phyloP scores from a whole-genome alignment of 2,888 invertebrate genomes.

The Mylabris sibirica region DNA sequence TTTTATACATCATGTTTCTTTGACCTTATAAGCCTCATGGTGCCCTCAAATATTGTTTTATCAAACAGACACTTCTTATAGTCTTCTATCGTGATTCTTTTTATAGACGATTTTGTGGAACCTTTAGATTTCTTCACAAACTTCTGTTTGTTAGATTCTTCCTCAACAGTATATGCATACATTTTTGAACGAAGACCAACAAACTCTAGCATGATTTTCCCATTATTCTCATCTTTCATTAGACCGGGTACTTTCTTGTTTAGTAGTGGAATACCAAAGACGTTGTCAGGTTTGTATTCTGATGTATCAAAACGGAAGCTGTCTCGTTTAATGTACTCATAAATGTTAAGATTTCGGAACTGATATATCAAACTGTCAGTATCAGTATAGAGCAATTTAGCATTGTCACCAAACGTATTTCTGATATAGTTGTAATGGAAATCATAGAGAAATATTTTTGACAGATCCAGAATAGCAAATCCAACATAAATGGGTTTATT shows the following conservation, averaged over 20 bases:
- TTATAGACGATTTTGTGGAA: neutral
- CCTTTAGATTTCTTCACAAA: neutral
- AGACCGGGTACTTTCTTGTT: neutral
- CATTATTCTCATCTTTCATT: neutral
- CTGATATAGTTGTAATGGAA: conserved; percentile 28
- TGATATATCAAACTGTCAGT: no score
- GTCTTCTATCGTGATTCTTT: neutral
- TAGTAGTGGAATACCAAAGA: neutral
- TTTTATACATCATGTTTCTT: conserved; percentile 10
- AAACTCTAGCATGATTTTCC: conserved; percentile 14
- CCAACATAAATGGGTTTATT: conserved; percentile 36
- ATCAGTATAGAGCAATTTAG: no score
- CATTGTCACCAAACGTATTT: no score
- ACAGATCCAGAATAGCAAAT: neutral
- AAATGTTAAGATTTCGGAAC: neutral
- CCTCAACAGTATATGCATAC: neutral
- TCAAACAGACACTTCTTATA: conserved; percentile 1
- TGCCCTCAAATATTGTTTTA: neutral
- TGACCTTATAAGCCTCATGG: neutral
- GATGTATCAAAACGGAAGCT: conserved; percentile 7
- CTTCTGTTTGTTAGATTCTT: neutral
- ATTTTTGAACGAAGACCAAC: conserved; percentile 9
- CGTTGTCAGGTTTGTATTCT: conserved; percentile 5
- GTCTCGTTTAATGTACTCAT: conserved; percentile 9
- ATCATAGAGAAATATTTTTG: conserved; percentile 31